Conservation (phyloP, 2,888 invertebrate genomes). For the Microplitis manilae region DNA sequence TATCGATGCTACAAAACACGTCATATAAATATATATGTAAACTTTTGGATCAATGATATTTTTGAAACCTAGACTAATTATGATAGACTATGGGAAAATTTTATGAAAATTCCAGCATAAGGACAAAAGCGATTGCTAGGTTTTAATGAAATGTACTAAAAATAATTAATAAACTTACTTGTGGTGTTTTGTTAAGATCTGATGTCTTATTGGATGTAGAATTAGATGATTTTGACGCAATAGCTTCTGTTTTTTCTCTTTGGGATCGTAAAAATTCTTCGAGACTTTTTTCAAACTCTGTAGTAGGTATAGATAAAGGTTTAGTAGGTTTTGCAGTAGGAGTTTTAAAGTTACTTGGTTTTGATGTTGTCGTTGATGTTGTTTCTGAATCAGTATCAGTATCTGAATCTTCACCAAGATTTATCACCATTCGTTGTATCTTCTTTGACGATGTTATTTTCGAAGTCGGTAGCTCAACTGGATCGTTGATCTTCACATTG, state of each 20-base stretch:
- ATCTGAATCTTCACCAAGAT: slow-evolving; percentile 64
- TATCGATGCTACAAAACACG: no score
- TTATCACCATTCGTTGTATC: slow-evolving; percentile 62
- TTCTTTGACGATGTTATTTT: slow-evolving; percentile 49
- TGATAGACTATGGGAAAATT: no score
- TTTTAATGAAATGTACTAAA: background rate
- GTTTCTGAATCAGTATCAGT: slow-evolving; percentile 60
- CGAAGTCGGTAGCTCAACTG: slow-evolving; percentile 51
- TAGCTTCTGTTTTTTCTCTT: slow-evolving; percentile 64
- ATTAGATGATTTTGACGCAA: slow-evolving; percentile 21
- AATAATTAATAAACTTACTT: slow-evolving; percentile 47
- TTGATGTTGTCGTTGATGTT: background rate
- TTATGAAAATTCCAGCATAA: no score
- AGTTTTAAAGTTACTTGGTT: background rate
- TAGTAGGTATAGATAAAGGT: slow-evolving; percentile 53
- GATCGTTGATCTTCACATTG: slow-evolving; percentile 52
- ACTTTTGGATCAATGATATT: no score
- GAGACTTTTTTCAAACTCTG: slow-evolving; percentile 68
- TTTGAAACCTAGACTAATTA: no score
- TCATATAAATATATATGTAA: no score
- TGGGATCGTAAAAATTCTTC: slow-evolving; percentile 65
- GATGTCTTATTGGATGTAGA: slow-evolving; percentile 25
- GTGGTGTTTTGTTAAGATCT: slow-evolving; percentile 48
- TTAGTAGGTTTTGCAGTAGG: slow-evolving; percentile 32
- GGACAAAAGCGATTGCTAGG: no score